Percentiles rank a stretch among this genome's conserved stretches.
phyloP scores from a whole-genome alignment of 2,888 invertebrate genomes.

The Nyleta sp. region DNA sequence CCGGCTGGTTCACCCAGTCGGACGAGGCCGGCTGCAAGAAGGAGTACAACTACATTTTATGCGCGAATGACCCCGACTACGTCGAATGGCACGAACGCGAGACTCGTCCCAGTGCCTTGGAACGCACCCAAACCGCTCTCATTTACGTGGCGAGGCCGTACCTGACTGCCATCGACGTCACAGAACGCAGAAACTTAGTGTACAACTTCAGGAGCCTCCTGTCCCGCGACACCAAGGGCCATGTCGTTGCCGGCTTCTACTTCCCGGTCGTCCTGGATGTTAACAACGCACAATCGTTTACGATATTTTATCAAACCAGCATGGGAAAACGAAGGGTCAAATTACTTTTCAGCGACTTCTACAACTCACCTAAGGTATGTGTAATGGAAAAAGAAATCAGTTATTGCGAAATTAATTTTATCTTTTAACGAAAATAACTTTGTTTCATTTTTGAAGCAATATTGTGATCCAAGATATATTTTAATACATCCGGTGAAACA shows the following conservation, averaged over 20 bases:
- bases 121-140: conserved; percentile 87
- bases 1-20: conserved; percentile 93
- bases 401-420: no score
- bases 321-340: conserved; percentile 88
- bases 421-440: no score
- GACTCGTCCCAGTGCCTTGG: conserved; percentile 85
- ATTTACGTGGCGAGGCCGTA: conserved; percentile 92
- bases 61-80: conserved; percentile 88
- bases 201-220: conserved; percentile 93
- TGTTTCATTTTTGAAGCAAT: conserved; percentile 31
- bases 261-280: conserved; percentile 87
- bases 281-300: conserved; percentile 84
- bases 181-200: conserved; percentile 94
- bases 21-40: conserved; percentile 90
- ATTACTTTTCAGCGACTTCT: conserved; percentile 89
- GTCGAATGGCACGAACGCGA: conserved; percentile 94
- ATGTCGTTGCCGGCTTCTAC: conserved; percentile 92
- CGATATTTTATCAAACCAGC: conserved; percentile 90
- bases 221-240: conserved; percentile 92
- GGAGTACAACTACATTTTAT: conserved; percentile 92
- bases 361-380: conserved; percentile 84
- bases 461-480: no score
- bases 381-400: no score
- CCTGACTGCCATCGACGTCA: conserved; percentile 91
- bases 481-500: no score